Evolutionary conservation across 2,888 invertebrate genomes (phyloP).

Genomic region (Xylocampa areola): DNA sequence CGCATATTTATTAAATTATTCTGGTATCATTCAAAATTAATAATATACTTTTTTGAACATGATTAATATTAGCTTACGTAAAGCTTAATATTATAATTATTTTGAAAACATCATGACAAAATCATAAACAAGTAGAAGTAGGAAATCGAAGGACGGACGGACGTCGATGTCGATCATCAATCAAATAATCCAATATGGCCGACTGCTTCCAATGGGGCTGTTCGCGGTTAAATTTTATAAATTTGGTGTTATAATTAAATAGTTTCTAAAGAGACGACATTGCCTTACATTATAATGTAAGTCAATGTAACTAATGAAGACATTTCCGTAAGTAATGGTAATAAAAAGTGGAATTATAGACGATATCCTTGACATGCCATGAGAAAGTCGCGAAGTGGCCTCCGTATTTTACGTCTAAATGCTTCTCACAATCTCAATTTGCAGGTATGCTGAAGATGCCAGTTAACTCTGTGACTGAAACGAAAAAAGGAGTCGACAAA

Average conservation of each 20-base stretch:
- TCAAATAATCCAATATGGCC: constrained; percentile 82
- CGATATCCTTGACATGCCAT: constrained; percentile 81
- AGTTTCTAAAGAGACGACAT: constrained; percentile 67
- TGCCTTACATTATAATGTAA: constrained; percentile 86
- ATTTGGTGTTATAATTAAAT: constrained; percentile 72
- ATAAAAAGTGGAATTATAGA: constrained; percentile 54
- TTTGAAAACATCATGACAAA: constrained; percentile 1
- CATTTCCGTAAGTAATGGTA: constrained; percentile 78
- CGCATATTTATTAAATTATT: too few relatives aligned
- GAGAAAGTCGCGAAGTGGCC: constrained; percentile 74
- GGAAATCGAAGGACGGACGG: constrained; percentile 40
- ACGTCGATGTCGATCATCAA: constrained; percentile 64
- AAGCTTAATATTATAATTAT: not conserved
- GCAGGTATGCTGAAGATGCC: constrained; percentile 89
- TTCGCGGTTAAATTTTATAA: constrained; percentile 75
- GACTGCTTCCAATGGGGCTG: constrained; percentile 76
- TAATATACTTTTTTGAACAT: too few relatives aligned
- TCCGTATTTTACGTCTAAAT: constrained; percentile 60
- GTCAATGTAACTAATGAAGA: constrained; percentile 80
- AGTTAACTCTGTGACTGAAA: constrained; percentile 84
- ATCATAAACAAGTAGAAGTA: constrained; percentile 45
- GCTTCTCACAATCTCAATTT: constrained; percentile 58
- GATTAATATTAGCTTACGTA: too few relatives aligned
- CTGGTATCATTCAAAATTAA: too few relatives aligned
- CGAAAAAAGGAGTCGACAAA: constrained; percentile 84